Evolutionary conservation across 2,113 vertebrate genomes (phyloP), one percentile per base, ranked within the genome.

Genomic region (Ammodytes dubius): DNA sequence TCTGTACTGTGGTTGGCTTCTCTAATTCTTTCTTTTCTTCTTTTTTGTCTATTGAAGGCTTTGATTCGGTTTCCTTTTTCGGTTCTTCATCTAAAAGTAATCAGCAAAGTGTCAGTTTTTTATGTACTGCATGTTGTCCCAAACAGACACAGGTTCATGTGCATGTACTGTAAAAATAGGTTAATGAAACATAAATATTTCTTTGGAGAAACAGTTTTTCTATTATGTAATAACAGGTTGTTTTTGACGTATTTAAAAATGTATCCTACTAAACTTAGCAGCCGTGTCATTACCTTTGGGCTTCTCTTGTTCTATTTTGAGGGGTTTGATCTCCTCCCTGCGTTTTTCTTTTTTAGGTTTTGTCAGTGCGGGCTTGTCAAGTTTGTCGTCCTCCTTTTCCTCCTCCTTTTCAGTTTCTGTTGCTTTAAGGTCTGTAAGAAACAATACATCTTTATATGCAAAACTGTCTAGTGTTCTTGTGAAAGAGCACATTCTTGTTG

Each of bases 371-470:
- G 53, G 65, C 72, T 88, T 19, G 12, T 85, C 5, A 68, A 53
- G 14, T 77, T 88, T 74, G 60, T 10, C 3, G 40, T 79, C 43
- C 2, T 75, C 68, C 52, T 78, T 73, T 81, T 80, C 63, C 53
- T 66, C 52, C n/a, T 72, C 56, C 64, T 63, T 65, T 53, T 74
- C 67, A 60, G 8, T 59, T 59, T 80, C 75, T 70, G 66, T 40
- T 6, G 76, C 84, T 82, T 86, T 86, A n/a, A 92, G 45, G 12
- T 93, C 91, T 94, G 69, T 19, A 80, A 84, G 4, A 49, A 80
- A 6, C 50, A 73, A 88, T 19, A 77, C 2, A 70, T 58, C 11
- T 35, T 70, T 2, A 72, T 58, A n/a, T 27, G 13, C 43, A 54
- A 43, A 35, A 59, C 15, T 15, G 37, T 14, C 15, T 64, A 1